These are phyloP conservation scores for Probaryconus sp. DNA, from an alignment of 1,140 invertebrate species.

Conservation along the genomic window DNA sequence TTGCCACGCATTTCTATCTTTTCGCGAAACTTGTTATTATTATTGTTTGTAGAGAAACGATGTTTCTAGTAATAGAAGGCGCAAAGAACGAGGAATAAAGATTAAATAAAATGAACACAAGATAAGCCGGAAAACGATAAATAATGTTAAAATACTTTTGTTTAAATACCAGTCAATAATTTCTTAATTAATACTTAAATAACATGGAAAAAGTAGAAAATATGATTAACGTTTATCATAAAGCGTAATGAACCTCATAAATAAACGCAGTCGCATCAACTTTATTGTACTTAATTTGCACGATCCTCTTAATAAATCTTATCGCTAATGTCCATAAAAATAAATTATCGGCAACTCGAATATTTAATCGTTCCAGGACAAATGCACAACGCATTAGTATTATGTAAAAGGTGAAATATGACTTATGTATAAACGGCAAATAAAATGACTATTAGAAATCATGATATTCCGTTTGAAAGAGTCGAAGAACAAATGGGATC, in stretches of 20 bases:
- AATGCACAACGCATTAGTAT: neutral
- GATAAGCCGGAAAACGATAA: too few species aligned
- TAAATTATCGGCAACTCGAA: constrained; percentile 34
- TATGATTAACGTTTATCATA: constrained; percentile 33
- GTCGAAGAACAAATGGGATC: constrained; percentile 43
- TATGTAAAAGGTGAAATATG: constrained; percentile 1
- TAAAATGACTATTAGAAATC: constrained; percentile 53
- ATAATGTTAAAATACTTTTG: too few species aligned
- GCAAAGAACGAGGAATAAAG: too few species aligned
- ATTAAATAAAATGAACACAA: too few species aligned
- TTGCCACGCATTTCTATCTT: too few species aligned
- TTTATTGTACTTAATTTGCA: constrained; percentile 40
- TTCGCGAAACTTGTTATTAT: too few species aligned
- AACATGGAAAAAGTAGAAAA: constrained; percentile 10
- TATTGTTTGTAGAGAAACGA: too few species aligned
- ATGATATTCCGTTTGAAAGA: constrained; percentile 25
- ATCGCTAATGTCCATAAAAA: constrained; percentile 39
- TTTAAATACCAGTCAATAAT: constrained; percentile 2
- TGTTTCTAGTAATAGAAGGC: too few species aligned
- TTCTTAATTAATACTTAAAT: constrained; percentile 36
- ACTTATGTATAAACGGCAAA: neutral
- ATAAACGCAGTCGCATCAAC: constrained; percentile 18
- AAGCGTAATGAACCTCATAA: constrained; percentile 36
- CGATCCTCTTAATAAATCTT: constrained; percentile 45
- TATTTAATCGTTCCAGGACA: neutral